phyloP scores from a whole-genome alignment of 2,113 vertebrate genomes.

The Alouatta palliata region DNA sequence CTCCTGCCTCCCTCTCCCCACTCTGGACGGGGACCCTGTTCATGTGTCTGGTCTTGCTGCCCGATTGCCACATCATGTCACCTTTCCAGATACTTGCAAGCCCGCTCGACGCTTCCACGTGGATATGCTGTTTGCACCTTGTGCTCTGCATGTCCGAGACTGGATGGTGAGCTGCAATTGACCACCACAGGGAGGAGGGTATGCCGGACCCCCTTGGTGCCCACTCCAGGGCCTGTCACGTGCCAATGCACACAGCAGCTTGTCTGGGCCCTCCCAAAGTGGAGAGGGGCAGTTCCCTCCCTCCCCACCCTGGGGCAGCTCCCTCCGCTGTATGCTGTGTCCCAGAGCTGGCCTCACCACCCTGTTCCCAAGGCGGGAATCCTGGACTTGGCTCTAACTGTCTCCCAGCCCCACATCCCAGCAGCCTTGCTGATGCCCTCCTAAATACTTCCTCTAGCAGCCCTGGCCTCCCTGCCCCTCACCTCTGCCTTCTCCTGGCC shows the following conservation, averaged over 20 bases:
- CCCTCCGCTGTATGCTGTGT: neutral
- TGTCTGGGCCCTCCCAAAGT: neutral
- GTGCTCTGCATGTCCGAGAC: neutral
- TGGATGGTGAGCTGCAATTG: neutral
- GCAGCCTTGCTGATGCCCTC: neutral
- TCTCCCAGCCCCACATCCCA: accelerated
- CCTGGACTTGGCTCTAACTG: neutral
- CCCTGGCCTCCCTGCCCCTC: neutral
- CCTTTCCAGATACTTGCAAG: neutral
- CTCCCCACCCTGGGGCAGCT: neutral
- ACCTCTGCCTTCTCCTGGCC: neutral
- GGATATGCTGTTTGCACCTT: neutral
- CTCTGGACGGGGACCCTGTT: neutral
- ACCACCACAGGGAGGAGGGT: neutral
- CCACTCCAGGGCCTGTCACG: too few relatives aligned
- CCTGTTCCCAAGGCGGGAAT: neutral
- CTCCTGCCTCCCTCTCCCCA: neutral
- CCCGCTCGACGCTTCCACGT: accelerated
- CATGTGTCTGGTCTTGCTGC: neutral
- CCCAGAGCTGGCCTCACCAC: neutral
- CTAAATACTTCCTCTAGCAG: neutral
- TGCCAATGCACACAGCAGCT: neutral
- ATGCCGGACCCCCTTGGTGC: accelerated
- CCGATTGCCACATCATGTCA: neutral
- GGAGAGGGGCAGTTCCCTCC: neutral